These are phyloP conservation scores for Cherax quadricarinatus DNA, from an alignment of 1,140 invertebrate genomes.

Conservation along the genomic window DNA sequence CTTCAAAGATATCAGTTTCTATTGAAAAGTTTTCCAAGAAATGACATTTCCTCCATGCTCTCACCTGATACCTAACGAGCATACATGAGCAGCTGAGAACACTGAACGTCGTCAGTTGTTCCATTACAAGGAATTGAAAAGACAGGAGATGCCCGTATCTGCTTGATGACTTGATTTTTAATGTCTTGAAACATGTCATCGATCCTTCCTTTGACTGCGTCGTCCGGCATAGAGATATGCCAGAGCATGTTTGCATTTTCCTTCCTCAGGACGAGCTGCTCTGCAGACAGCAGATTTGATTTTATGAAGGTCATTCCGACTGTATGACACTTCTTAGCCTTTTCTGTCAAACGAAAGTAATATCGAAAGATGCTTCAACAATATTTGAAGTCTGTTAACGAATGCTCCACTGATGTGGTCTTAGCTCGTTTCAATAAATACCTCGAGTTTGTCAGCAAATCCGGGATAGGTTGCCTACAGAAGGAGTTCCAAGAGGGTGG, in stretches of 20 bases:
- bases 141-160: neutral
- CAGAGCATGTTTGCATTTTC: neutral
- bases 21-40: constrained; percentile 9
- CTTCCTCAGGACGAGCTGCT: neutral
- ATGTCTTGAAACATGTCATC: constrained; percentile 10
- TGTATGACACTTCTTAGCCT: neutral
- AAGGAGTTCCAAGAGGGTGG: constrained; percentile 25
- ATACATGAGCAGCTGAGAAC: constrained; percentile 20
- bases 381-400: constrained; percentile 25
- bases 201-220: neutral
- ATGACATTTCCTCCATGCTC: neutral
- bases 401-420: neutral
- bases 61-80: neutral
- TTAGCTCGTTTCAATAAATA: constrained; percentile 15
- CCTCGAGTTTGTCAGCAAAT: constrained; percentile 26
- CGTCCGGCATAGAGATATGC: neutral
- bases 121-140: constrained; percentile 24
- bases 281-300: neutral
- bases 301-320: constrained; percentile 16
- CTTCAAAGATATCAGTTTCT: constrained; percentile 27
- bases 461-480: constrained; percentile 15
- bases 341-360: neutral
- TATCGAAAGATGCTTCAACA: neutral
- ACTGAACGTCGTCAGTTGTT: neutral
- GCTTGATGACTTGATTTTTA: neutral